A percentile compares a stretch with the other conserved stretches of the same genome.
These are phyloP conservation scores for Cremastobaeus sp. DNA, from an alignment of 2,888 invertebrate species.

Conservation along the genomic window DNA sequence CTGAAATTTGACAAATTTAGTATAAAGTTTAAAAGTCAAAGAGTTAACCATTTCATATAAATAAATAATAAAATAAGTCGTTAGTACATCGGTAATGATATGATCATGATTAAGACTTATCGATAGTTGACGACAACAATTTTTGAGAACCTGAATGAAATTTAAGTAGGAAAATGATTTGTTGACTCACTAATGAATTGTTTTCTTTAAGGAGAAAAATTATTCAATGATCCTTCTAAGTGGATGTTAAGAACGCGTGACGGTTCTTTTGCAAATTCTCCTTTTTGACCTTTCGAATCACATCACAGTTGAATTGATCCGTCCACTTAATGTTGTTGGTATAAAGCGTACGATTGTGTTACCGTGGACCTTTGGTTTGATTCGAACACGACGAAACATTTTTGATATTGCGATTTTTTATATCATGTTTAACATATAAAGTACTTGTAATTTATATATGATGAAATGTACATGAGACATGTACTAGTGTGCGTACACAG, in stretches of 20 bases:
- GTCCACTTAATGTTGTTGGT: slow-evolving; percentile 48
- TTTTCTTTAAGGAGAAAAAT: slow-evolving; percentile 38
- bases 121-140: no score
- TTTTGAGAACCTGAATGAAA: no score
- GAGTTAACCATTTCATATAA: no score
- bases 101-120: no score
- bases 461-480: not conserved
- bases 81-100: no score
- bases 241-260: slow-evolving; percentile 53
- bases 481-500: slow-evolving; percentile 5
- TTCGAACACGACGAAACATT: slow-evolving; percentile 43
- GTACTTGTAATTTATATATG: slow-evolving; percentile 20
- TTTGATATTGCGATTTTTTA: slow-evolving; percentile 55
- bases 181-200: no score
- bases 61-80: no score
- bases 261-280: slow-evolving; percentile 59
- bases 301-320: slow-evolving; percentile 54
- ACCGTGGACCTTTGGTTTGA: slow-evolving; percentile 48
- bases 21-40: no score
- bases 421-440: slow-evolving; percentile 28
- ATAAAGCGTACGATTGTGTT: slow-evolving; percentile 42
- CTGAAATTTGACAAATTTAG: no score
- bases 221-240: slow-evolving; percentile 33
- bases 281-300: slow-evolving; percentile 46
- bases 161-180: no score